phyloP scores from a whole-genome alignment of 2,797 vertebrate species.

The Nyctalus aviator region DNA sequence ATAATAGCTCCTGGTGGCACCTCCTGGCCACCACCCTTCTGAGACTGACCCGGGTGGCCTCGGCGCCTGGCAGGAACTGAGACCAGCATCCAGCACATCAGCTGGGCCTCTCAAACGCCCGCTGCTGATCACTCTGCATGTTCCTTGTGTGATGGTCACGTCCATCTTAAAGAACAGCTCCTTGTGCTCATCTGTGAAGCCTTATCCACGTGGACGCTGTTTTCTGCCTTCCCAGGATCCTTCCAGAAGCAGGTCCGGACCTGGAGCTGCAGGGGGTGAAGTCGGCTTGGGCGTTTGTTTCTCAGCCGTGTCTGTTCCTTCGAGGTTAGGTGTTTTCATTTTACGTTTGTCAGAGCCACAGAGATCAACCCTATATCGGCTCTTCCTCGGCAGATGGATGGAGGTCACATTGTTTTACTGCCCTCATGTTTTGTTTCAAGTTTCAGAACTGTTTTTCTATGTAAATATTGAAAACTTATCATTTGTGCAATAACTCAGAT shows the following conservation, averaged over 20 bases:
- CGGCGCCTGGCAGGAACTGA: constrained; percentile 82
- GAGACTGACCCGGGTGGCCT: constrained; percentile 74
- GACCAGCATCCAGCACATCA: constrained; percentile 89
- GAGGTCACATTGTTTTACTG: constrained; percentile 84
- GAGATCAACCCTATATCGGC: constrained; percentile 50
- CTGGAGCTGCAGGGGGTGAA: constrained; percentile 83
- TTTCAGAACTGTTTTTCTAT: constrained; percentile 87
- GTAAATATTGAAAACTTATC: constrained; percentile 90
- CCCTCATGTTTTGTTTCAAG: constrained; percentile 83
- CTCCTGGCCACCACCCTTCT: constrained; percentile 53
- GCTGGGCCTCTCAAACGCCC: constrained; percentile 80
- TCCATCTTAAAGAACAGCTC: constrained; percentile 87
- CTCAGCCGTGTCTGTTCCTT: constrained; percentile 86
- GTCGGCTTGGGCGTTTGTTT: neutral
- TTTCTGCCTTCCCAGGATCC: constrained; percentile 84
- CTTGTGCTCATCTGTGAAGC: constrained; percentile 88
- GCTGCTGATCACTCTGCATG: constrained; percentile 90
- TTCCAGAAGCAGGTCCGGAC: constrained; percentile 84
- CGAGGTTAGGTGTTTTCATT: constrained; percentile 64
- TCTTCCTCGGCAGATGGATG: constrained; percentile 66
- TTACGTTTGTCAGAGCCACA: constrained; percentile 78
- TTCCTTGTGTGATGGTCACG: constrained; percentile 88
- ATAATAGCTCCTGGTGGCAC: constrained; percentile 84
- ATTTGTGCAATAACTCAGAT: constrained; percentile 97
- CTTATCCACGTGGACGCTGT: constrained; percentile 86